These are phyloP conservation scores for Cephus nigrinus DNA, from an alignment of 2,888 invertebrate species.

Conservation along the genomic window DNA sequence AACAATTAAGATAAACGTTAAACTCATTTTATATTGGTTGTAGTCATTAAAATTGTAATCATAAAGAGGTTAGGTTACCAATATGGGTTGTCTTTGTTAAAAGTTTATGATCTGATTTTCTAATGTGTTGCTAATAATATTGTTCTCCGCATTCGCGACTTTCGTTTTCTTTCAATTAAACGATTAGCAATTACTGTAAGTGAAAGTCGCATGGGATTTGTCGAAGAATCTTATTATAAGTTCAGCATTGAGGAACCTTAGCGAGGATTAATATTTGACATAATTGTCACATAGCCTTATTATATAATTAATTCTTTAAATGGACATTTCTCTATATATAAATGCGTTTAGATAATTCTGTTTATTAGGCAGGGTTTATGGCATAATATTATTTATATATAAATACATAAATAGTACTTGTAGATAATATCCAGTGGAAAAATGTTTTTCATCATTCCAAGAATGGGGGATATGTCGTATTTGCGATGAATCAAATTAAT, in stretches of 20 bases:
- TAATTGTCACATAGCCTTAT: background rate
- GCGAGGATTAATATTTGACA: background rate
- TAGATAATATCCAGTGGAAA: conserved; percentile 7
- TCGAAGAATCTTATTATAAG: background rate
- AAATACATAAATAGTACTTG: conserved; percentile 4
- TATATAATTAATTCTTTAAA: conserved; percentile 1
- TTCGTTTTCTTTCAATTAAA: background rate
- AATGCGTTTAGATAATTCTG: background rate
- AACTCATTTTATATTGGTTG: conserved; percentile 40
- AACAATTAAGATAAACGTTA: conserved; percentile 31
- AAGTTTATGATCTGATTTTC: background rate
- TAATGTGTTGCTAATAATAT: background rate
- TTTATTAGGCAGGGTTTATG: background rate
- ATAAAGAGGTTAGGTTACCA: conserved; percentile 40
- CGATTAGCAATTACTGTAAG: background rate
- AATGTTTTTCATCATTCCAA: conserved; percentile 14
- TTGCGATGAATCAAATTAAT: conserved; percentile 22
- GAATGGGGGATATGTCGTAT: background rate
- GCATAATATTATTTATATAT: conserved; percentile 1
- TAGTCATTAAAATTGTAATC: conserved; percentile 32
- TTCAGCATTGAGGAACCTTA: background rate
- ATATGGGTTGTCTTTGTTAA: conserved; percentile 10
- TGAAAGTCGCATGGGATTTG: background rate
- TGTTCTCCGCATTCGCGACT: background rate
- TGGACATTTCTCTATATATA: background rate